Conservation (phyloP, 2,888 invertebrate genomes). For the Drosophila nr. perissopoda region DNA sequence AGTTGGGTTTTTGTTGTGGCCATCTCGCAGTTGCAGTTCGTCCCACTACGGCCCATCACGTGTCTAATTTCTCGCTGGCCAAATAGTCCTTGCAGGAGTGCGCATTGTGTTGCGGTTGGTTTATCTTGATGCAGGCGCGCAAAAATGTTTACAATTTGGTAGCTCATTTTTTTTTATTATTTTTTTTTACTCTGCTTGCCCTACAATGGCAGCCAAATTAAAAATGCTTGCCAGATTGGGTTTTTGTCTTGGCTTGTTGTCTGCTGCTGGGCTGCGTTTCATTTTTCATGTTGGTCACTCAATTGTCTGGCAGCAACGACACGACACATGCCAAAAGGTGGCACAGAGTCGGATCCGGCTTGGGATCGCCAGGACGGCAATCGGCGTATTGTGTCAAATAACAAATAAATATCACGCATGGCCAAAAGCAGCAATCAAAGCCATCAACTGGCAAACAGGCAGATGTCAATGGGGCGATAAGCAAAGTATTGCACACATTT, state of each 20-base stretch:
- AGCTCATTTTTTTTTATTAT: slow-evolving; percentile 40
- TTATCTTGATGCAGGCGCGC: slow-evolving; percentile 79
- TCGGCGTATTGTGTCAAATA: slow-evolving; percentile 79
- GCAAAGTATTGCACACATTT: slow-evolving; percentile 53
- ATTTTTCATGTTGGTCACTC: slow-evolving; percentile 81
- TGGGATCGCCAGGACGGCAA: slow-evolving; percentile 37
- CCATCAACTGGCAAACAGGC: slow-evolving; percentile 60
- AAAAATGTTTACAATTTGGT: slow-evolving; percentile 78
- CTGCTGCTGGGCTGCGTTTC: slow-evolving; percentile 52
- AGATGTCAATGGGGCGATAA: slow-evolving; percentile 69
- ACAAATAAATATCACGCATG: slow-evolving; percentile 82
- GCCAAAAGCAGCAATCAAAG: slow-evolving; percentile 79
- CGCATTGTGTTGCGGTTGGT: slow-evolving; percentile 63
- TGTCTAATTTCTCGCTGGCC: slow-evolving; percentile 79
- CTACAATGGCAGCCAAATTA: slow-evolving; percentile 73
- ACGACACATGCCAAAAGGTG: slow-evolving; percentile 74
- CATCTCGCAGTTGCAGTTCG: slow-evolving; percentile 48
- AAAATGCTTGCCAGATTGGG: slow-evolving; percentile 61
- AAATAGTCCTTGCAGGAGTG: slow-evolving; percentile 70
- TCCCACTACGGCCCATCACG: slow-evolving; percentile 60
- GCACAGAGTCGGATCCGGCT: slow-evolving; percentile 13
- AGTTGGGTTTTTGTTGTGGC: slow-evolving; percentile 63
- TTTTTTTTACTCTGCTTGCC: slow-evolving; percentile 12
- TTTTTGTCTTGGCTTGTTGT: slow-evolving; percentile 33
- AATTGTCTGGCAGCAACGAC: slow-evolving; percentile 61